phyloP scores from a whole-genome alignment of 2,888 invertebrate genomes.

The Hermodice carunculata region DNA sequence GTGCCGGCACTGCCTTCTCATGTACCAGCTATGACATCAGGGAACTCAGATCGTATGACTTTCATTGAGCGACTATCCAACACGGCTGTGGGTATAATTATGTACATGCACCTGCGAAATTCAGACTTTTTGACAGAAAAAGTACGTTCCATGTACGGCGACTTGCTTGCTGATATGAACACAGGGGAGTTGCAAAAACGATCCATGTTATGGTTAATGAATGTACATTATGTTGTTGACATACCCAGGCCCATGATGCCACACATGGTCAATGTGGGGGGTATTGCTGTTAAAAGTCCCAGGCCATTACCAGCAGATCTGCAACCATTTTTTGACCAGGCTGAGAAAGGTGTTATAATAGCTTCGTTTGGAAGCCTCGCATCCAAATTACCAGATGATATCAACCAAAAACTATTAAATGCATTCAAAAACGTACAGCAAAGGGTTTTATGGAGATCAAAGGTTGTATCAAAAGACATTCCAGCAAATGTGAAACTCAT shows the following conservation, averaged over 20 bases:
- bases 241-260: constrained; percentile 31
- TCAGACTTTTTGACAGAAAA: no score
- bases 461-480: not conserved
- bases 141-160: no score
- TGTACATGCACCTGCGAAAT: no score
- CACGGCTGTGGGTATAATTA: not conserved
- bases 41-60: not conserved
- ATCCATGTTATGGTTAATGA: constrained; percentile 34
- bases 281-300: not conserved
- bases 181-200: constrained; percentile 2
- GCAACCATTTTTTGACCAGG: not conserved
- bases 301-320: not conserved
- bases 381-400: not conserved
- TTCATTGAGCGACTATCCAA: constrained; percentile 1
- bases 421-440: not conserved
- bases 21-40: not conserved
- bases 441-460: not conserved
- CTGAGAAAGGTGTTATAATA: not conserved
- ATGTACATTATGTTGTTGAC: constrained; percentile 38
- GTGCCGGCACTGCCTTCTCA: not conserved
- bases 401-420: not conserved
- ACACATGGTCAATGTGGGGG: not conserved
- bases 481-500: constrained; percentile 25
- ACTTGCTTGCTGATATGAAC: no score
- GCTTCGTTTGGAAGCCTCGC: not conserved